These are phyloP conservation scores for Temnothorax unifasciatus DNA, from an alignment of 2,888 invertebrate genomes.

Conservation along the genomic window DNA sequence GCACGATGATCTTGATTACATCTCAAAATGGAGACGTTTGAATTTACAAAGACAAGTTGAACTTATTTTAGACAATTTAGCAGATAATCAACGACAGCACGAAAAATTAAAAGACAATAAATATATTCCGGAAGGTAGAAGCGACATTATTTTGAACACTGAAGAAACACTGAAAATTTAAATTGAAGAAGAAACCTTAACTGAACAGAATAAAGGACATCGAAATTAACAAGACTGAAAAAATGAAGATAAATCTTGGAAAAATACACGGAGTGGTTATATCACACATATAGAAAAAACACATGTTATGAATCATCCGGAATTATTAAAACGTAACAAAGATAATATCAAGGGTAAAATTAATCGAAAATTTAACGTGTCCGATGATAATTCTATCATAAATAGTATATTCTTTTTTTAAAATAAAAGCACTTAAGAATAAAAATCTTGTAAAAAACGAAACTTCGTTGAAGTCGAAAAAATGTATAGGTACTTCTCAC, in stretches of 20 bases:
- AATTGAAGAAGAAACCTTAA: not conserved
- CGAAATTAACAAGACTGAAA: not conserved
- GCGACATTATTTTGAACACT: not conserved
- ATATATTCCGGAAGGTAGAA: not conserved
- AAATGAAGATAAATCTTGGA: not conserved
- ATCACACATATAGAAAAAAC: not conserved
- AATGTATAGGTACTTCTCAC: not conserved
- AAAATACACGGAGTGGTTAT: not conserved
- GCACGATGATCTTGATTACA: not conserved
- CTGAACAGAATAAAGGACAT: not conserved
- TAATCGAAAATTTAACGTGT: not conserved
- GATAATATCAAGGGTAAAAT: not conserved
- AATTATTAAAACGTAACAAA: not conserved
- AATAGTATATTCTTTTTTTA: not conserved
- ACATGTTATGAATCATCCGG: not conserved
- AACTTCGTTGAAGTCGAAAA: not conserved
- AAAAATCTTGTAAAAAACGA: not conserved
- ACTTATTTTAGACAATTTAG: constrained; percentile 11
- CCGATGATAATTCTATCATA: not conserved
- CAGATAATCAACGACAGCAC: not conserved
- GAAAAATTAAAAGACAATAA: not conserved
- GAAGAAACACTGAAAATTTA: not conserved
- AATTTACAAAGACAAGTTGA: constrained; percentile 20
- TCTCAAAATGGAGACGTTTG: not conserved
- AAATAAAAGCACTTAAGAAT: not conserved